Evolutionary conservation across 53 echinoderm and acorn worm species (phyloP).

Genomic region (Holothuria leucospilota): DNA sequence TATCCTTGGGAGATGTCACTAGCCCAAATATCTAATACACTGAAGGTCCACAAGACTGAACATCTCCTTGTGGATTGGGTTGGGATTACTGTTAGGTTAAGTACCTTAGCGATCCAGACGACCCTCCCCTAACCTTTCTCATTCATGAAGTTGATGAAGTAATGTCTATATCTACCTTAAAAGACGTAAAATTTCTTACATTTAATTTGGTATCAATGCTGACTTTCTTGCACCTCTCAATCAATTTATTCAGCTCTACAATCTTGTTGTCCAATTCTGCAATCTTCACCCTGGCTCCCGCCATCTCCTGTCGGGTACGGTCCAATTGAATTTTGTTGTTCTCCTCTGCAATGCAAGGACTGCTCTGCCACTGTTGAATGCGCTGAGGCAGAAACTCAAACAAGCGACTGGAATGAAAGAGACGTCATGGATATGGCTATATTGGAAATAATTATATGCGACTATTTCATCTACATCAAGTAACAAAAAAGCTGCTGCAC

Average conservation of each 20-base stretch:
- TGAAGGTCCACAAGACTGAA: too few species aligned
- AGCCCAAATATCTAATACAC: too few species aligned
- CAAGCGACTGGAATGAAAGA: slow-evolving; percentile 69
- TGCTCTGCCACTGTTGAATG: slow-evolving; percentile 97
- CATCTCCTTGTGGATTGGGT: too few species aligned
- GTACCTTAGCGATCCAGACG: too few species aligned
- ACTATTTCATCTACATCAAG: too few species aligned
- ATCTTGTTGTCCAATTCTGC: slow-evolving; percentile 91
- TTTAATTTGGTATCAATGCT: slow-evolving; percentile 52
- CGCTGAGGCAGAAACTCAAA: slow-evolving; percentile 96
- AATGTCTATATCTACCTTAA: neutral
- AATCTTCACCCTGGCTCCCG: slow-evolving; percentile 89
- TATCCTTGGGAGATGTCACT: too few species aligned
- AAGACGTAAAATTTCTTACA: neutral
- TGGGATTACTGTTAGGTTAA: too few species aligned
- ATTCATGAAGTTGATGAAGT: too few species aligned
- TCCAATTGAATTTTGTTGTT: slow-evolving; percentile 85
- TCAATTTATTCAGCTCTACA: slow-evolving; percentile 72
- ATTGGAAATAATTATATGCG: neutral
- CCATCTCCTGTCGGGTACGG: slow-evolving; percentile 86
- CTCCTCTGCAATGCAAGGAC: slow-evolving; percentile 96
- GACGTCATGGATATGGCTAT: neutral
- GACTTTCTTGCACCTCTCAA: slow-evolving; percentile 84
- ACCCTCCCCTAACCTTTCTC: too few species aligned
- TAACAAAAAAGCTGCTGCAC: too few species aligned